Evolutionary conservation across 2,113 vertebrate genomes (phyloP).

Genomic region (Cyprinodon variegatus): DNA sequence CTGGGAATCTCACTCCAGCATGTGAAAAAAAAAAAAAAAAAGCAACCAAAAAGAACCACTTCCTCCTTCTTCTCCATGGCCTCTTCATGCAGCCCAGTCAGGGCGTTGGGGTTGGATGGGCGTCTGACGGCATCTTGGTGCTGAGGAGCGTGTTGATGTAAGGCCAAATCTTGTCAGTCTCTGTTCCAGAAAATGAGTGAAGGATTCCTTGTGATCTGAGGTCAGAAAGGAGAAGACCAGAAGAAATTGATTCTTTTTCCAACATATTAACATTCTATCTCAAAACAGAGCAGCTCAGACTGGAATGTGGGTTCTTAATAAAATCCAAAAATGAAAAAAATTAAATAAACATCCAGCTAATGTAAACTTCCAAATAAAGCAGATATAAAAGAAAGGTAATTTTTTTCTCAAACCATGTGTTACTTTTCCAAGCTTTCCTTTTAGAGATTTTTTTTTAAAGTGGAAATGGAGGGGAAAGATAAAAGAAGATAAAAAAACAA

Average conservation of each 20-base stretch:
- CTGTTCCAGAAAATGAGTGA: conserved; percentile 94
- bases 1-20: conserved; percentile 5
- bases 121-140: conserved; percentile 81
- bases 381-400: neutral
- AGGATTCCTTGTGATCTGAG: conserved; percentile 90
- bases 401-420: too few species aligned
- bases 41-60: neutral
- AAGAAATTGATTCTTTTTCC: neutral
- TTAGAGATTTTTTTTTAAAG: too few species aligned
- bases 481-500: too few species aligned
- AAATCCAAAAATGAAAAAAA: neutral
- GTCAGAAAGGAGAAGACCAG: neutral
- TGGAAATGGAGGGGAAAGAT: too few species aligned
- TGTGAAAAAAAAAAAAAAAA: neutral
- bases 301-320: neutral
- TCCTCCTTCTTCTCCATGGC: conserved; percentile 5
- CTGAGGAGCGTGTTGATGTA: conserved; percentile 90
- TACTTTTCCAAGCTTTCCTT: too few species aligned
- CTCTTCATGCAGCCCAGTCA: conserved; percentile 35
- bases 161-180: conserved; percentile 97
- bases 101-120: conserved; percentile 65
- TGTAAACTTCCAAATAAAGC: too few species aligned
- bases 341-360: too few species aligned
- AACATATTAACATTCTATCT: neutral
- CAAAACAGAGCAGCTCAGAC: neutral